A percentile compares a stretch with the other conserved stretches of the same genome.
phyloP scores from a whole-genome alignment of 2,888 invertebrate species.

The Brachynemurus nebulosus region DNA sequence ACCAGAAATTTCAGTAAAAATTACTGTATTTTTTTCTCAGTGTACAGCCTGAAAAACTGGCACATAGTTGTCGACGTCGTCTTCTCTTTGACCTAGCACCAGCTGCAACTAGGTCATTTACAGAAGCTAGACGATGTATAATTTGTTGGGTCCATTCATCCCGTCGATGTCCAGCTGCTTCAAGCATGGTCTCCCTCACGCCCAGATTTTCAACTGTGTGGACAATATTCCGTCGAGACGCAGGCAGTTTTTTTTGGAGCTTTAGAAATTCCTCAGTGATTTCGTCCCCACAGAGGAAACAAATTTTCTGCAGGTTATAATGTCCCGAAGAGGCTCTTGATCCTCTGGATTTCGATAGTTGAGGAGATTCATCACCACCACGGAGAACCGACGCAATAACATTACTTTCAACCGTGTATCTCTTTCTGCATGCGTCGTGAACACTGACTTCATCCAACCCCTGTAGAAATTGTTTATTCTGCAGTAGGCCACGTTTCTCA shows the following conservation, averaged over 20 bases:
- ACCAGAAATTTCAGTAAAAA: too few species aligned
- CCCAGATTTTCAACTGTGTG: slow-evolving; percentile 22
- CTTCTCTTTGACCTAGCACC: neutral
- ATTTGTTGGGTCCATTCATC: slow-evolving; percentile 23
- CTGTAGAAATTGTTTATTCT: slow-evolving; percentile 13
- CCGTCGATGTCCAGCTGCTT: slow-evolving; percentile 23
- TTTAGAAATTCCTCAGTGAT: slow-evolving; percentile 15
- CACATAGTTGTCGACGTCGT: too few species aligned
- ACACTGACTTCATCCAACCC: slow-evolving; percentile 10
- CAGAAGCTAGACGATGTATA: slow-evolving; percentile 21
- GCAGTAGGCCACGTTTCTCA: slow-evolving; percentile 12
- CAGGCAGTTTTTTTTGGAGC: slow-evolving; percentile 23
- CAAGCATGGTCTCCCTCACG: slow-evolving; percentile 22
- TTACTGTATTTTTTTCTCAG: too few species aligned
- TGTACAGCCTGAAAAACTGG: too few species aligned
- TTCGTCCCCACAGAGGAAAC: neutral
- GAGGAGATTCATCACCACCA: slow-evolving; percentile 6
- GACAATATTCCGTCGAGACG: too few species aligned
- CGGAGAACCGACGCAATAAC: slow-evolving; percentile 7
- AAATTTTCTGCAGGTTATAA: neutral
- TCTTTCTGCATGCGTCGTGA: slow-evolving; percentile 14
- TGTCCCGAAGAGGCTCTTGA: neutral
- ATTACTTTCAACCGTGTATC: slow-evolving; percentile 11
- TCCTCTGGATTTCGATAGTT: neutral
- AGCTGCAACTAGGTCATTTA: slow-evolving; percentile 17